Conservation (phyloP, 2,797 vertebrate species). For the Poliocrania exsul region DNA sequence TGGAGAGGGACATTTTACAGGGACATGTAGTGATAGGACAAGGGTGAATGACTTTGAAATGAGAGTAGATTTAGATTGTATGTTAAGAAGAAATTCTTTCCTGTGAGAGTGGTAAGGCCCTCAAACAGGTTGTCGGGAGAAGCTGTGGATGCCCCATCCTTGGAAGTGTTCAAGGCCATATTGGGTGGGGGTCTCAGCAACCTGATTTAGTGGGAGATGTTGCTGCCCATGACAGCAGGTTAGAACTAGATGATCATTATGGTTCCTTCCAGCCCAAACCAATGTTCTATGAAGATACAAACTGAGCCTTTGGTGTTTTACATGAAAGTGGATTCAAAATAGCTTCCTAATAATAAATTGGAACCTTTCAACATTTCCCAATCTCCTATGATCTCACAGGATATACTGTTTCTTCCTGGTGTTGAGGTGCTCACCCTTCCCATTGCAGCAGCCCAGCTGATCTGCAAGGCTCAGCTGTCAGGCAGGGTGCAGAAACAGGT, state of each 20-base stretch:
- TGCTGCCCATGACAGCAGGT: background rate
- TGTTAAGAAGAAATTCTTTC: background rate
- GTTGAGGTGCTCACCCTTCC: background rate
- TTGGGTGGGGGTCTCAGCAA: background rate
- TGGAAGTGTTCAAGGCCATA: background rate
- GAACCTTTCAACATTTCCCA: background rate
- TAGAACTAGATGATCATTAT: background rate
- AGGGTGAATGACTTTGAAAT: background rate
- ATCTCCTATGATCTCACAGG: rapidly evolving
- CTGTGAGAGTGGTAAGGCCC: background rate
- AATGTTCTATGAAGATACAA: background rate
- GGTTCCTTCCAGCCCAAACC: background rate
- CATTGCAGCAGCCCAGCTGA: background rate
- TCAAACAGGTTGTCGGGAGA: background rate
- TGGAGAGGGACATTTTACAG: background rate
- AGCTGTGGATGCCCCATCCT: background rate
- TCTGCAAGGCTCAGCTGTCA: background rate
- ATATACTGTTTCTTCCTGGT: rapidly evolving
- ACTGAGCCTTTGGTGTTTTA: background rate
- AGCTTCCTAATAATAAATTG: background rate
- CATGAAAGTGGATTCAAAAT: background rate
- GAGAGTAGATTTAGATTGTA: background rate
- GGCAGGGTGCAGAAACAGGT: background rate
- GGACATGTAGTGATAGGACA: background rate
- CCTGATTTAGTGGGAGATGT: background rate